Base-by-base conservation (phyloP, 1,140 invertebrate genomes). In the Trypoxylus dichotomus region DNA sequence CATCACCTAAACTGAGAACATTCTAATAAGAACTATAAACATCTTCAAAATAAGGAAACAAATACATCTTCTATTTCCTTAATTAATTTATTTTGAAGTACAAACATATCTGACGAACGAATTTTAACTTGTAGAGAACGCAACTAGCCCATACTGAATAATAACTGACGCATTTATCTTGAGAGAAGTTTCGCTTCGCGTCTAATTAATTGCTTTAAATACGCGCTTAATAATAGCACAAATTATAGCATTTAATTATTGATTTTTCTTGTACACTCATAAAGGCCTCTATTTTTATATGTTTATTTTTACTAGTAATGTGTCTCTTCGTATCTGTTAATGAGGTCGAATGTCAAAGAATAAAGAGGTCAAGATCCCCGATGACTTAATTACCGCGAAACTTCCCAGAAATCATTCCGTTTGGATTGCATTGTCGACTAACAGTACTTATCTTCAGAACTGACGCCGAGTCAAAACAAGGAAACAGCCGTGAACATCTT, bases 361-460 rank as follows among this genome's bases (percentile, higher is more conserved):
- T 63, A 63, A 58, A 58, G 60, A 63, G 60, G 60, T 63, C 60
- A 63, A 63, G 60, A 63, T 63, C 21, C 60, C 60, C 60, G 10
- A 63, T 63, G 60, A 27, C 21, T 21, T 11, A 27, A 21, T 63
- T 13, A 27, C 25, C 21, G 60, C 21, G 60, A 63, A 63, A 63
- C n/a, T 63, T 63, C 60, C 19, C 60, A 63, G 60, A 63, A 63
- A 63, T 27, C 19, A 27, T 24, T 63, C 25, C 19, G 60, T n/a
- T n/a, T n/a, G 25, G 25, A n/a, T n/a, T 63, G 60, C 21, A 27
- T 24, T 27, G 19, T 25, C 21, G 60, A 19, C 25, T 21, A 19
- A 24, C 10, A 5, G 7, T 19, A 63, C 25, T 63, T 63, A 27
- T 47, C 43, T 3, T 13, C 3, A 7, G 13, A 13, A 47, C 13